phyloP scores from a whole-genome alignment of 1,140 invertebrate species.

The Diorhabda elongata region DNA sequence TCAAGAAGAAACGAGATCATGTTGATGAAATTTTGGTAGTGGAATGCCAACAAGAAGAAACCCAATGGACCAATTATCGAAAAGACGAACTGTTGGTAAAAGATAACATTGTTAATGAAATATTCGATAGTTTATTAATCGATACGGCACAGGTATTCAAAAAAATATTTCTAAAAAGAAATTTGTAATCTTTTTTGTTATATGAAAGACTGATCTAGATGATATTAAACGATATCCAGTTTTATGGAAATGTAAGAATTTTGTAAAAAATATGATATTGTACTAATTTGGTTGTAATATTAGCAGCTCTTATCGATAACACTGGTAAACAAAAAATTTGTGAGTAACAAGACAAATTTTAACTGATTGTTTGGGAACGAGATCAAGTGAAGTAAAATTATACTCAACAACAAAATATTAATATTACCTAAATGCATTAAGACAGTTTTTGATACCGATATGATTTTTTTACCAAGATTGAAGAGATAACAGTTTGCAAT shows the following conservation, averaged over 20 bases:
- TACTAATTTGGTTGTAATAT: no score
- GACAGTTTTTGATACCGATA: no score
- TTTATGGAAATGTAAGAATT: neutral
- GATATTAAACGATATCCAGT: neutral
- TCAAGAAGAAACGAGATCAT: conserved; percentile 64
- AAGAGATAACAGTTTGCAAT: no score
- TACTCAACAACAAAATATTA: no score
- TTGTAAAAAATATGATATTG: neutral
- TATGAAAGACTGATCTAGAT: no score
- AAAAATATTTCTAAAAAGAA: conserved; percentile 22
- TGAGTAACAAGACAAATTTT: no score
- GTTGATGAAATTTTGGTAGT: conserved; percentile 68
- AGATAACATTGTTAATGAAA: conserved; percentile 60
- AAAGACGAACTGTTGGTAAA: conserved; percentile 66
- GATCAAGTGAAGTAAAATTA: no score
- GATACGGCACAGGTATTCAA: conserved; percentile 53
- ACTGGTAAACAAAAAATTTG: no score
- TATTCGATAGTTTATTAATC: conserved; percentile 59
- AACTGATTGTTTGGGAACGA: no score
- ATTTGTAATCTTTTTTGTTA: neutral
- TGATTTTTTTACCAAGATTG: no score
- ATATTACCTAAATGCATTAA: no score
- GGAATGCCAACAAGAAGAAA: conserved; percentile 66
- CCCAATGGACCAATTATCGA: conserved; percentile 68
- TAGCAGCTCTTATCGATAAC: no score